A percentile compares a stretch with the other conserved stretches of the same genome.
These are phyloP conservation scores for Pyrocephalus nanus DNA, from an alignment of 2,797 vertebrate genomes.

Conservation along the genomic window DNA sequence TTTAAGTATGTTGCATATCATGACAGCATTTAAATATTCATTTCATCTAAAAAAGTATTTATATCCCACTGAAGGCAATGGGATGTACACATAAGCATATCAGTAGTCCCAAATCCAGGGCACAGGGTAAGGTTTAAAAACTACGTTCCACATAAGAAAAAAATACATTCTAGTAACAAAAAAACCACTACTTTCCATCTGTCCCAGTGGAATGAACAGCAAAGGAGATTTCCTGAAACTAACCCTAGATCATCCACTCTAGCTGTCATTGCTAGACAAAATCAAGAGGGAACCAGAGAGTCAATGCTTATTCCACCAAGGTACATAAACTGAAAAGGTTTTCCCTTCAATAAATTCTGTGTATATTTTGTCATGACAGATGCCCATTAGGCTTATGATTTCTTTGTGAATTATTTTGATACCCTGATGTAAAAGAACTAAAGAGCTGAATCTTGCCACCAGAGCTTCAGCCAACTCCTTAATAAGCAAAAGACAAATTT, in stretches of 20 bases:
- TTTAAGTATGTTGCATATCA: neutral
- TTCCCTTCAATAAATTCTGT: neutral
- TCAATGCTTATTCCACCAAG: neutral
- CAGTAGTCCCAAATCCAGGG: neutral
- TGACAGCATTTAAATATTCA: neutral
- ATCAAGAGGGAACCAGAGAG: neutral
- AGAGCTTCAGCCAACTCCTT: neutral
- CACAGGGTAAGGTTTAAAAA: neutral
- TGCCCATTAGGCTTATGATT: neutral
- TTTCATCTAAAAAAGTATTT: neutral
- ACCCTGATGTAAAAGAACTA: neutral
- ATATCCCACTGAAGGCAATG: neutral
- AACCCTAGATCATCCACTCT: neutral
- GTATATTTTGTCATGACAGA: neutral
- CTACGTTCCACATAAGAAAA: neutral
- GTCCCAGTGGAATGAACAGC: neutral
- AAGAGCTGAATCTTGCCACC: neutral
- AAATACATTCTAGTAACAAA: neutral
- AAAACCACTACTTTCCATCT: neutral
- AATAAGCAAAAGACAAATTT: neutral
- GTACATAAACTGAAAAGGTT: neutral
- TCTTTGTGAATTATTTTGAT: neutral
- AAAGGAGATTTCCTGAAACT: neutral
- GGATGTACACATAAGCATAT: accelerated
- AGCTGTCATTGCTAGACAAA: neutral